Conservation (phyloP, 2,113 vertebrate genomes). For the Thinocorus orbignyianus region DNA sequence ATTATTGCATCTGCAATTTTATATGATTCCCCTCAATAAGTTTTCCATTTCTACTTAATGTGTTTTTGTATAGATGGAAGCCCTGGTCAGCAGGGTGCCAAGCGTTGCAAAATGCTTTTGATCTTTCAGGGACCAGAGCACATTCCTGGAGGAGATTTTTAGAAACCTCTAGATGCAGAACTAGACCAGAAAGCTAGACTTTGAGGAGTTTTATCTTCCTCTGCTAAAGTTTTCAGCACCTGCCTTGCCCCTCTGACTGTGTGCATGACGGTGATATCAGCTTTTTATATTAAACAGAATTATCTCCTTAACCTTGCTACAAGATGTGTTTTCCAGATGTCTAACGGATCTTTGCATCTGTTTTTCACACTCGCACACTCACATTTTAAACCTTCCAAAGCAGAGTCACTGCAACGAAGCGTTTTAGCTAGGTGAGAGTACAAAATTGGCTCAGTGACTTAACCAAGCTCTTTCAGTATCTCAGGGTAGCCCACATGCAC, state of each 20-base stretch:
- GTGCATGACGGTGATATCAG: background rate
- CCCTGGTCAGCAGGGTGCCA: background rate
- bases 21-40: background rate
- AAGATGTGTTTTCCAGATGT: background rate
- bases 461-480: background rate
- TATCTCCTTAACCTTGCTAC: background rate
- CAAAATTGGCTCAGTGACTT: background rate
- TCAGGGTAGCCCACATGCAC: background rate
- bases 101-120: background rate
- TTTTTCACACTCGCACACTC: background rate
- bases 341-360: background rate
- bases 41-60: background rate
- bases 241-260: background rate
- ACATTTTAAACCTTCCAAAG: background rate
- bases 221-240: background rate
- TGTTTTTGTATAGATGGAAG: background rate
- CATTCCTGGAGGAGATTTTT: background rate
- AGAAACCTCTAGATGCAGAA: background rate
- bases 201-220: background rate
- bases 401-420: background rate
- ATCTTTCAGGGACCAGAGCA: background rate
- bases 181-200: background rate
- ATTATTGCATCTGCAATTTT: background rate
- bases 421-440: background rate
- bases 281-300: background rate